Evolutionary conservation across 2,113 vertebrate species (phyloP).

Genomic region (Neoarius graeffei): DNA sequence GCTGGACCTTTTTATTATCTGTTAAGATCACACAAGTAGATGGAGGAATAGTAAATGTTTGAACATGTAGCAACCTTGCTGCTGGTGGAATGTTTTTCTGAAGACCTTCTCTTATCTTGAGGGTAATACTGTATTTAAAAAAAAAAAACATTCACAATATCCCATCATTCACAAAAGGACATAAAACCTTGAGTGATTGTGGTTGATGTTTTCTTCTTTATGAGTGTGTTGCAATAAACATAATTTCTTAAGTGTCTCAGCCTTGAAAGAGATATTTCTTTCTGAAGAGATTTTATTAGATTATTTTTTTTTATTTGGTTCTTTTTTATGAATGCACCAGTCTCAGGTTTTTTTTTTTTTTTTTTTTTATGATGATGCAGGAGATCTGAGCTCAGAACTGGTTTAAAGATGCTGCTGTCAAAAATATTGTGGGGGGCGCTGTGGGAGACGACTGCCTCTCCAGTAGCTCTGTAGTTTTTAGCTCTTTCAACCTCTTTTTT

Average conservation of each 20-base stretch:
- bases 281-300: background rate
- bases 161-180: background rate
- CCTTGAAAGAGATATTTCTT: background rate
- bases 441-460: too few species aligned
- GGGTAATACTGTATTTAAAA: background rate
- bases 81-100: background rate
- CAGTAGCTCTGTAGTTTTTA: too few species aligned
- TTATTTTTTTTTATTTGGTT: background rate
- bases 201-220: background rate
- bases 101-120: background rate
- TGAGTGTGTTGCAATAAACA: background rate
- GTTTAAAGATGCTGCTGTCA: background rate
- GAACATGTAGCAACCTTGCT: background rate
- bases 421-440: background rate
- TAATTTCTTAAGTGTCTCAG: background rate
- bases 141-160: background rate
- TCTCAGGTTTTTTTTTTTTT: background rate
- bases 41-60: background rate
- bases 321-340: background rate
- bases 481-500: too few species aligned
- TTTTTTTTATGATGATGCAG: background rate
- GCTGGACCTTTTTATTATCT: background rate
- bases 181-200: background rate
- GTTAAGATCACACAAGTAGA: background rate
- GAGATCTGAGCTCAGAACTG: background rate